phyloP scores from a whole-genome alignment of 1,140 invertebrate genomes.

The Papilio helenus region DNA sequence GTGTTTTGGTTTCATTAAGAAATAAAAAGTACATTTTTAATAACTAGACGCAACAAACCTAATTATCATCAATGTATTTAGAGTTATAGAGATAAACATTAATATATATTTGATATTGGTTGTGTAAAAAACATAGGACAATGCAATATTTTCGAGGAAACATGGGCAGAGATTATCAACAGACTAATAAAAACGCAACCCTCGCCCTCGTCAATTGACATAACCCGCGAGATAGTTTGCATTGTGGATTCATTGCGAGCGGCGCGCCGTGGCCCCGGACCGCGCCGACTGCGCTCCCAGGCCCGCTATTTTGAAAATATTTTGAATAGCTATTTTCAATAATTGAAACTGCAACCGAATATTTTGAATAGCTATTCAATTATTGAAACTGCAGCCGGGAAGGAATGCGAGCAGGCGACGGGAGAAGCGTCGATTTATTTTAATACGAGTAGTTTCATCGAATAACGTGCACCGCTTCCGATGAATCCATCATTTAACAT shows the following conservation, averaged over 20 bases:
- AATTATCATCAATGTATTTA: no score
- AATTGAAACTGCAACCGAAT: conserved; percentile 60
- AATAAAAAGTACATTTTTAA: no score
- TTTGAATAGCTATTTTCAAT: conserved; percentile 77
- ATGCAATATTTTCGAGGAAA: background rate
- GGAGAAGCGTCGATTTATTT: conserved; percentile 59
- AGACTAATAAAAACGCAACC: conserved; percentile 43
- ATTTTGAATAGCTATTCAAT: conserved; percentile 77
- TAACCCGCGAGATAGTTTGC: conserved; percentile 67
- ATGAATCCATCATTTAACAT: conserved; percentile 14
- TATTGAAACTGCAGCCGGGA: conserved; percentile 75
- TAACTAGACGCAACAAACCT: no score
- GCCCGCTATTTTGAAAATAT: conserved; percentile 80
- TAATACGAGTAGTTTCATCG: conserved; percentile 46
- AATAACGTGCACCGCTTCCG: conserved; percentile 28
- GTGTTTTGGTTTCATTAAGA: no score
- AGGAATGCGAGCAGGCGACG: conserved; percentile 69
- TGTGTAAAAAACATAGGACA: no score
- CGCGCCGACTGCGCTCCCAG: conserved; percentile 53
- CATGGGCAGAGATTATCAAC: conserved; percentile 28
- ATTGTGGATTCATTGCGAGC: conserved; percentile 62
- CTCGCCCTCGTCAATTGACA: conserved; percentile 57
- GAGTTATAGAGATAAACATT: no score
- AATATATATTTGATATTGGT: no score
- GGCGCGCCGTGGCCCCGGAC: conserved; percentile 65